Base-by-base conservation (phyloP, 2,888 invertebrate species). In the Drosophila formosana region DNA sequence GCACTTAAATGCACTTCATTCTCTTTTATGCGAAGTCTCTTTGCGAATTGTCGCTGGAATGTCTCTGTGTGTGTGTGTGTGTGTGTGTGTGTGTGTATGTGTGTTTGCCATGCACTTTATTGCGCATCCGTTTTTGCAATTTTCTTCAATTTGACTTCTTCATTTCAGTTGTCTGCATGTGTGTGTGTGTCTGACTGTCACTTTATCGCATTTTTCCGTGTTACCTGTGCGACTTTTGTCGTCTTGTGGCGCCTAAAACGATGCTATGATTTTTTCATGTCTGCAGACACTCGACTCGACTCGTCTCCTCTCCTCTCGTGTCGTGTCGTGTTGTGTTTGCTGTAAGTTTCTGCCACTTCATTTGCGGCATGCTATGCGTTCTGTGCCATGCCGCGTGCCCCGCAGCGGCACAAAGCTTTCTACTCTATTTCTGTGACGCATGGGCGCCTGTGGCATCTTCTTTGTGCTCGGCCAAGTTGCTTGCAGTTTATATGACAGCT, bases 41-140 rank as follows among this genome's bases (percentile, higher is more conserved):
- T 9, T 32, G 32, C 8, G 32, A 32, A 9, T 4, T 4, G 37
- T n/a, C 37, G 6, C 30, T 30, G 5, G 4, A 39, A 52, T 41
- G 18, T n/a, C 51, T 55, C 7, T 34, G 39, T n/a, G 25, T 51
- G 52, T 61, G 75, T 61, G 55, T 53, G 18, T 18, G 18, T 18
- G 18, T 18, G 2, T 18, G 18, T 18, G 18, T 0, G 18, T 1
- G 18, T 18, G 18, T 18, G 18, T 18, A n/a, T n/a, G 18, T 18
- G 18, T 18, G 18, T 18, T 18, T 18, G 18, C 18, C 18, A 1
- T 78, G 78, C 87, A 78, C 66, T 80, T 79, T 85, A 82, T 87
- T 82, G 72, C 66, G 78, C 87, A 76, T 84, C 80, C 79, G 77
- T 68, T 87, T 77, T 74, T 66, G 69, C 75, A 77, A 72, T 72